Evolutionary conservation across 64 coral and sea anemone genomes (phyloP), one percentile per base, ranked within the genome.

Genomic region (Pocillopora damicornis): DNA sequence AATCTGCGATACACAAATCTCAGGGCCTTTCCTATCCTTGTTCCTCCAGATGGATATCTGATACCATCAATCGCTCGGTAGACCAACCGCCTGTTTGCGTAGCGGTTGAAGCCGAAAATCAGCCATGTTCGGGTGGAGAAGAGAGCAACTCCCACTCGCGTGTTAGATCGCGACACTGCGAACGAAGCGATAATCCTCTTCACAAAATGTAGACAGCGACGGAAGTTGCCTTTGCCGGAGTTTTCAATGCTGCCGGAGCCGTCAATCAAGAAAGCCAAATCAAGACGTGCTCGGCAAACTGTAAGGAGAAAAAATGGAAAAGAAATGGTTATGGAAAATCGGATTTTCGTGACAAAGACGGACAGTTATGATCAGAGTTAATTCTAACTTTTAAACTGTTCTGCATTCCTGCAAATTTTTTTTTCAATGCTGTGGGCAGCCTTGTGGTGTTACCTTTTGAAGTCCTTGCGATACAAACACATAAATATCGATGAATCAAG

Each of bases 231-330:
- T 8, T 30, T 36, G 11, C 89, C 89, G 37, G 82, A 75, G 30
- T 57, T 1, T 42, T 92, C 84, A 9, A 92, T 87, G 17, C 90
- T 92, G 35, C 90, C 90, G 36, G 90, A 92, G 22, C 90, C 90
- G 16, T 92, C 90, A 58, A 92, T 38, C 8, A 92, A 17, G 76
- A 92, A 87, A 12, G 60, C 90, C 67, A 92, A 51, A 34, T 92
- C 73, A 30, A 92, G 35, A 37, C 45, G 61, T 79, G n/a, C 74
- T 11, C 30, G 62, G 64, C 90, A 92, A 9, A 92, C 90, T 92
- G 18, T 26, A 60, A 67, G 4, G 78, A 86, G 71, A 23, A 67
- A 8, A 67, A n/a, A 67, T 18, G 64, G 22, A 15, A 67, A 1
- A 63, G 11, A 63, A 63, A 63, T 15, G 16, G 12, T 13, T 4